These are phyloP conservation scores for Drosophila mulleri DNA, from an alignment of 2,888 invertebrate species.

Conservation along the genomic window DNA sequence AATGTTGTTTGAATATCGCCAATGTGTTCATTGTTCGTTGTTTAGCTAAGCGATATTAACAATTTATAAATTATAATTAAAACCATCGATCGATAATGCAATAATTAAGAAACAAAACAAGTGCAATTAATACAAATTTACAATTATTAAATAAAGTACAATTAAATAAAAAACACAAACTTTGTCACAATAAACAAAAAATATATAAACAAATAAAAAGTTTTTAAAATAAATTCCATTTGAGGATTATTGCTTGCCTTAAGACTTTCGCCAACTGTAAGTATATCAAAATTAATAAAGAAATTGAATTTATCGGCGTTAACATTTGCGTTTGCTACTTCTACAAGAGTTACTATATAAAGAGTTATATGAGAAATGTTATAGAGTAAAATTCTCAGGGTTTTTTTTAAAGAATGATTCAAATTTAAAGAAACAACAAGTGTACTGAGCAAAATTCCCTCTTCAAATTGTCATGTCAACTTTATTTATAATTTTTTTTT, in stretches of 20 bases:
- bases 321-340: slow-evolving; percentile 44
- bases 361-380: not conserved
- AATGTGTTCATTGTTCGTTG: slow-evolving; percentile 53
- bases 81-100: slow-evolving; percentile 23
- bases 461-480: slow-evolving; percentile 45
- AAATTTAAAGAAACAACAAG: not conserved
- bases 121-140: slow-evolving; percentile 29
- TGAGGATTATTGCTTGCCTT: slow-evolving; percentile 37
- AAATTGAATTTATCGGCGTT: slow-evolving; percentile 16
- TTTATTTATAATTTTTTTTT: slow-evolving; percentile 23
- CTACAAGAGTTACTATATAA: not conserved
- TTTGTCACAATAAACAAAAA: slow-evolving; percentile 6
- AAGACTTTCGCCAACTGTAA: slow-evolving; percentile 46
- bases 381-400: not conserved
- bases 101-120: slow-evolving; percentile 20
- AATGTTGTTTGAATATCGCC: slow-evolving; percentile 30
- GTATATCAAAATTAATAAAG: slow-evolving; percentile 33
- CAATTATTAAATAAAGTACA: slow-evolving; percentile 16
- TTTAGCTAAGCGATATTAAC: slow-evolving; percentile 34
- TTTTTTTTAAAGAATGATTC: not conserved
- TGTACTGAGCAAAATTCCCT: not conserved
- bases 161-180: slow-evolving; percentile 13
- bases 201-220: slow-evolving; percentile 1
- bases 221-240: slow-evolving; percentile 21
- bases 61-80: slow-evolving; percentile 22